These are phyloP conservation scores for Cinclus mexicanus DNA, from an alignment of 2,113 vertebrate genomes.

Conservation along the genomic window DNA sequence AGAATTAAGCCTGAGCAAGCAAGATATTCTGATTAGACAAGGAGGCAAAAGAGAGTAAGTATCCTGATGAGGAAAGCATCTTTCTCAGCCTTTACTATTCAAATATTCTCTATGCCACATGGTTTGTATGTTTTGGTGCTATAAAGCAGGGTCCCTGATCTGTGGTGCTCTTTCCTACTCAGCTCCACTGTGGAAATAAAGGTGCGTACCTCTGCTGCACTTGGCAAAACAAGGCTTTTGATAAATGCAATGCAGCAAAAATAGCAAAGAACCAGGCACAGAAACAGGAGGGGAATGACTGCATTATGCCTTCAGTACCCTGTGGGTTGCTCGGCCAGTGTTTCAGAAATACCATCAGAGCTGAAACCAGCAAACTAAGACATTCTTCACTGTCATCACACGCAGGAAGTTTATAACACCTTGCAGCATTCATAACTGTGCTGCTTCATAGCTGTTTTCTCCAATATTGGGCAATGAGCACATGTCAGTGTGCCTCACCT, in stretches of 20 bases:
- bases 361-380: not conserved
- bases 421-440: not conserved
- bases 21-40: not conserved
- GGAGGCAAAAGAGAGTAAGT: not conserved
- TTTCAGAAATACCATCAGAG: not conserved
- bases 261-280: not conserved
- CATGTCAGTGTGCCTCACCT: not conserved
- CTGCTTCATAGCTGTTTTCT: not conserved
- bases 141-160: not conserved
- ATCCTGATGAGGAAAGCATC: not conserved
- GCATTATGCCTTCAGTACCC: not conserved
- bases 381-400: not conserved
- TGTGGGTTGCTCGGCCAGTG: not conserved
- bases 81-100: not conserved
- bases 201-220: not conserved
- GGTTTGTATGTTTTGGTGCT: not conserved
- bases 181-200: not conserved
- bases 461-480: not conserved
- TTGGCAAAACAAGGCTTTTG: not conserved
- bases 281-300: not conserved
- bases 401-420: not conserved
- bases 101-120: not conserved
- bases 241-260: not conserved
- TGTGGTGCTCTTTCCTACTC: not conserved
- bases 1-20: not conserved